phyloP scores from a whole-genome alignment of 2,113 vertebrate genomes.

The Bufo bufo region DNA sequence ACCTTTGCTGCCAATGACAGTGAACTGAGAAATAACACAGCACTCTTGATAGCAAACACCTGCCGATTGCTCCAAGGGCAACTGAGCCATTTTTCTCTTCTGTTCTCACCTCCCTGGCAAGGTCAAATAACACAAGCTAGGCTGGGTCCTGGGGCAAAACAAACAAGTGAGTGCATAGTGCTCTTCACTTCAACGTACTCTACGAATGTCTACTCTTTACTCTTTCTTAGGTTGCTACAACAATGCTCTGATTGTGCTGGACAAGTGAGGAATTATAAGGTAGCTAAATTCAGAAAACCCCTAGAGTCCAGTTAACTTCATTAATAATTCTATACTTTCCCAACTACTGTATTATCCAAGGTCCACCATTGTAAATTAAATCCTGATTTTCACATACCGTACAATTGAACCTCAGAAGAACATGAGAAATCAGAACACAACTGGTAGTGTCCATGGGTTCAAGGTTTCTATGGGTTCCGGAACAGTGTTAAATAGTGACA shows the following conservation, averaged over 20 bases:
- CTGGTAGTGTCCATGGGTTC: not conserved
- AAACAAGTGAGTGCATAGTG: not conserved
- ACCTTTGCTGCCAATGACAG: conserved; percentile 45
- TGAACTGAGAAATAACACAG: conserved; percentile 36
- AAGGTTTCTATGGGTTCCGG: not conserved
- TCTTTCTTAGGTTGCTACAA: not conserved
- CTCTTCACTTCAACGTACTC: not conserved
- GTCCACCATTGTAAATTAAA: too few relatives aligned
- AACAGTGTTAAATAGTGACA: not conserved
- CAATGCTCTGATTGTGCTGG: not conserved
- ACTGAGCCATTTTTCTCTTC: conserved; percentile 23
- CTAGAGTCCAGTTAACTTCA: too few relatives aligned
- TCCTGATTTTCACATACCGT: too few relatives aligned
- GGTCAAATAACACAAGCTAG: conserved; percentile 30
- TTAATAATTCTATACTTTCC: too few relatives aligned
- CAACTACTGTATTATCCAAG: too few relatives aligned
- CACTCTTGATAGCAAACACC: conserved; percentile 35
- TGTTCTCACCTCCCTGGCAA: conserved; percentile 10
- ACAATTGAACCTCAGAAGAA: not conserved
- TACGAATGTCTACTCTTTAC: not conserved
- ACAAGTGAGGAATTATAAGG: not conserved
- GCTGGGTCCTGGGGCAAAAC: conserved; percentile 21
- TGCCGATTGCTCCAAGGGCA: conserved; percentile 30
- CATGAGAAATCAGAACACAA: not conserved
- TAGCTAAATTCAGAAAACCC: not conserved